Evolutionary conservation across 2,113 vertebrate species (phyloP), one percentile per base, ranked within the genome.

Genomic region (Sisor rabdophorus): DNA sequence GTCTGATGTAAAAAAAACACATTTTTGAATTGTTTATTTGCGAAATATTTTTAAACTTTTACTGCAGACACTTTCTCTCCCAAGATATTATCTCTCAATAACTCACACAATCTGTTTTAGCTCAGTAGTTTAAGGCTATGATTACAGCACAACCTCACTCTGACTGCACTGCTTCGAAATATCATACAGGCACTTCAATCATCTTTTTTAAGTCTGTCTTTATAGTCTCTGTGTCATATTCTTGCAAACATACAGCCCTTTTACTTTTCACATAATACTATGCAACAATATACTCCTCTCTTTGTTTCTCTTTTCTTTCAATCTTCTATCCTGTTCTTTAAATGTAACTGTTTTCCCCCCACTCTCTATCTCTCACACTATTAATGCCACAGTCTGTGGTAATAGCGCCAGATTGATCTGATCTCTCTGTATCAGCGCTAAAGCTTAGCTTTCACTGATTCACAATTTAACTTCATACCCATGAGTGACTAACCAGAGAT

Each of bases 391-490:
- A 9, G 28, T 69, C 76, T 71, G 72, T 22, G 75, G 71, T 54
- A 58, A 67, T 59, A 36, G 47, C 20, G 40, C 24, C 50, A 78
- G 80, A 79, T 76, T 73, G 77, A 82, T 82, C 73, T 72, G 30
- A 82, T 79, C 54, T 72, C 75, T 74, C 69, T 50, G 53, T 71
- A 59, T 72, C 64, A 74, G 58, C 19, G 58, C 64, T 47, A 26
- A 19, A 32, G 65, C 65, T 76, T 22, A 75, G 63, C 22, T 60
- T 61, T 68, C 54, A 47, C 67, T 22, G 54, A 54, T 76, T 53
- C 56, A 79, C 59, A 67, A 79, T 79, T 81, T 78, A 75, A 65
- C 71, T 71, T 79, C 13, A 74, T 74, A 75, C 76, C 48, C 80
- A 65, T 67, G 71, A 79, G 65, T 76, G 76, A 78, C 56, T 56